Evolutionary conservation across 1,140 invertebrate genomes (phyloP).

Genomic region (Vollenhovia emeryi): DNA sequence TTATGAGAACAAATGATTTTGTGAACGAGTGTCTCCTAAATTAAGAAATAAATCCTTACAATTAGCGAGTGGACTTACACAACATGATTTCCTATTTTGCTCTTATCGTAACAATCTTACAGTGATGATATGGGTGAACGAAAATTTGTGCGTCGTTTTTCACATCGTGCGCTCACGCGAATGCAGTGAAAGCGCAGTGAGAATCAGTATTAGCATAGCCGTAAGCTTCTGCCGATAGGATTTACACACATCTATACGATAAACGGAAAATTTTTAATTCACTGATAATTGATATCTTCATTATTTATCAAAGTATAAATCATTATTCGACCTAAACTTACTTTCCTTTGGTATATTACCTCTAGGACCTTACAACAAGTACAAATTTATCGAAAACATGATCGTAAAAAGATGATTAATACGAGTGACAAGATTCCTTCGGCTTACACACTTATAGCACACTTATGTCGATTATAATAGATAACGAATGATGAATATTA

Average conservation of each 20-base stretch:
- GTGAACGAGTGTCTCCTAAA: neutral
- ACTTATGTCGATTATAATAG: neutral
- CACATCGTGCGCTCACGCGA: neutral
- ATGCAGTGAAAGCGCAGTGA: slow-evolving; percentile 10
- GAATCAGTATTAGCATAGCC: neutral
- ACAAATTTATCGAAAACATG: slow-evolving; percentile 19
- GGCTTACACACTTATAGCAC: neutral
- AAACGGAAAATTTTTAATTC: neutral
- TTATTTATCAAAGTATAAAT: slow-evolving; percentile 35
- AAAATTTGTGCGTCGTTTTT: slow-evolving; percentile 52
- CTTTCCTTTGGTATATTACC: neutral
- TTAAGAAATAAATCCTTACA: neutral
- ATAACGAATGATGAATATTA: neutral
- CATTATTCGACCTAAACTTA: slow-evolving; percentile 4
- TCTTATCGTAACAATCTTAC: neutral
- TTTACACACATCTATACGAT: neutral
- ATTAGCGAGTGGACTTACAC: slow-evolving; percentile 2
- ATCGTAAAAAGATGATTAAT: neutral
- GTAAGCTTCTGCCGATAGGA: slow-evolving; percentile 7
- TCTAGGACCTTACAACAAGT: slow-evolving; percentile 18
- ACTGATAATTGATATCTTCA: neutral
- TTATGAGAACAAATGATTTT: neutral
- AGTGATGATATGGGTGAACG: neutral
- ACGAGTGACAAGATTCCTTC: slow-evolving; percentile 1
- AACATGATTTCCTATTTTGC: slow-evolving; percentile 2